Base-by-base conservation (phyloP, 2,888 invertebrate species). In the Hoplodrina ambigua region DNA sequence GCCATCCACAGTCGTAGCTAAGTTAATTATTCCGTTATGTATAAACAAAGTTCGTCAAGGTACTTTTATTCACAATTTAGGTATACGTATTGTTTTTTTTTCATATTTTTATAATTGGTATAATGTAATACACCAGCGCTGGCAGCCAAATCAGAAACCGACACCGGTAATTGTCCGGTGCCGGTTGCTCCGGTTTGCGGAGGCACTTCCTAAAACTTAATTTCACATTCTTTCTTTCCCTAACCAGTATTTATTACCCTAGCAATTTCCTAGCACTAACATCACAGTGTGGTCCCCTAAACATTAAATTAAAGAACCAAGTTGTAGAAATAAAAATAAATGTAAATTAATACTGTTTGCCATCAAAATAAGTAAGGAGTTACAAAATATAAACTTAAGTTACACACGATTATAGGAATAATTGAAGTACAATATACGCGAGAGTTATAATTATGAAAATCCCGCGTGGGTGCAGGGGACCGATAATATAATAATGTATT, bases 221-320 rank as follows among this genome's bases (percentile, higher is more conserved):
- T 55, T 37, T 25, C 10, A 37, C 19, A n/a, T 60, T 64, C 17
- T 50, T 64, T 20, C 37, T 52, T 61, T 74, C 19, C 50, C 46
- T 60, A 59, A 66, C 69, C 64, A 75, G 68, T 78, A 73, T 74
- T 76, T 72, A 81, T 54, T 73, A 78, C 73, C 63, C 81, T 86
- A 87, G 76, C 80, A 75, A 75, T 82, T 84, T 80, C 78, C 85
- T 90, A 90, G 83, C 79, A 82, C 85, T 90, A 91, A 87, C 89
- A 91, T 90, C 90, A 91, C 91, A 91, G 89, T 86, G 84, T 84
- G 83, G 84, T 82, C 85, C 85, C 83, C 83, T 81, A 85, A 72
- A 69, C 50, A 61, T 75, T 55, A 69, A 70, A 73, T 65, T 69
- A 77, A 60, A 63, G 75, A 69, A 74, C 65, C 65, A 53, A 59